These are phyloP conservation scores for Geococcyx californianus DNA, from an alignment of 2,113 vertebrate species.

Conservation along the genomic window DNA sequence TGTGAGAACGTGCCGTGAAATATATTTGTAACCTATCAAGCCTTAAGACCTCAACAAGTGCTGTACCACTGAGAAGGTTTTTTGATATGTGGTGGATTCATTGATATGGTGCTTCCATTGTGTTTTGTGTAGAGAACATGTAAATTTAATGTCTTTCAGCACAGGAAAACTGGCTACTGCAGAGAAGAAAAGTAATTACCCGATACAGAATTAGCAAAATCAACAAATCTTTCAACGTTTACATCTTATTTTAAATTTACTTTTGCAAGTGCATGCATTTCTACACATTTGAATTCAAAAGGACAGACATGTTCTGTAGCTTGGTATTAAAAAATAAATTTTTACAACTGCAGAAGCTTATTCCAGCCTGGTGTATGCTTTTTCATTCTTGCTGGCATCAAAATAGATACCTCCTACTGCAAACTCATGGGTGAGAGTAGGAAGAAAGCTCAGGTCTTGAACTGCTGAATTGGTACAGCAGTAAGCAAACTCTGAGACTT, in stretches of 20 bases:
- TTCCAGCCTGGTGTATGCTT: background rate
- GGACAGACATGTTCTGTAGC: background rate
- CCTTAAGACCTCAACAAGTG: background rate
- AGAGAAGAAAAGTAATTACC: slow-evolving; percentile 27
- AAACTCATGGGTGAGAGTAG: background rate
- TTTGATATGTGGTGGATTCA: background rate
- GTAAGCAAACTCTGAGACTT: background rate
- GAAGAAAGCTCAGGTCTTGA: background rate
- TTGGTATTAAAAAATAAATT: background rate
- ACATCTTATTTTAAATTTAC: background rate
- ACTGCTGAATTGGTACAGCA: background rate
- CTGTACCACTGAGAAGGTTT: background rate
- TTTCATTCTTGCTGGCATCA: background rate
- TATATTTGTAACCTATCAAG: background rate
- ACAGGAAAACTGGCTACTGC: slow-evolving; percentile 25
- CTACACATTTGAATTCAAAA: background rate
- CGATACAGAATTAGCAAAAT: background rate
- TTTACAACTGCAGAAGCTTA: background rate
- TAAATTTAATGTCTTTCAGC: slow-evolving; percentile 46
- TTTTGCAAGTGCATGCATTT: slow-evolving; percentile 19
- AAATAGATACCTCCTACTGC: background rate
- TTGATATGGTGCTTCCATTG: background rate
- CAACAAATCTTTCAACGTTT: slow-evolving; percentile 2
- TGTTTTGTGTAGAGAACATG: background rate
- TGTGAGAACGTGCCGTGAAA: background rate